A percentile compares a stretch with the other conserved stretches of the same genome.
These are phyloP conservation scores for Argynnis bischoffii DNA, from an alignment of 2,888 invertebrate genomes.

Conservation along the genomic window DNA sequence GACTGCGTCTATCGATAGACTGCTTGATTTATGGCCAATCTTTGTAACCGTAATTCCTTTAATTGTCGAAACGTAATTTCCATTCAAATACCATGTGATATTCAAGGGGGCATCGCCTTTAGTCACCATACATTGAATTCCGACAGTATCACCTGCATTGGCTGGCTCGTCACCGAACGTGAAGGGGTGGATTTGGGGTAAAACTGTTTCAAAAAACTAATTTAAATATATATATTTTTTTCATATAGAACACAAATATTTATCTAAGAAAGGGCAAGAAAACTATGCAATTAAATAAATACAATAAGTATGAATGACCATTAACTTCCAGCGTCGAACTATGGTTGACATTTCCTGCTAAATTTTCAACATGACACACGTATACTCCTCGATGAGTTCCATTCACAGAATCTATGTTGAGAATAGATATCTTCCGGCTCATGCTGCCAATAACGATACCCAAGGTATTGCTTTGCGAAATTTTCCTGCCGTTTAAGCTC, in stretches of 20 bases:
- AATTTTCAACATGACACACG: slow-evolving; percentile 87
- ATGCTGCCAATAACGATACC: slow-evolving; percentile 84
- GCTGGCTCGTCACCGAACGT: slow-evolving; percentile 89
- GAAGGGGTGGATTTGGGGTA: slow-evolving; percentile 90
- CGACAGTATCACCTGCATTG: slow-evolving; percentile 89
- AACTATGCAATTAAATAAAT: slow-evolving; percentile 20
- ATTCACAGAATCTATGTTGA: slow-evolving; percentile 86
- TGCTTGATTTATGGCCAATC: slow-evolving; percentile 85
- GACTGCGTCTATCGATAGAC: slow-evolving; percentile 88
- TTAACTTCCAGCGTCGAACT: slow-evolving; percentile 88
- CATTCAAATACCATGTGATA: slow-evolving; percentile 89
- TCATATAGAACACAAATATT: slow-evolving; percentile 40
- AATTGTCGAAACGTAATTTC: slow-evolving; percentile 78
- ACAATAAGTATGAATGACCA: slow-evolving; percentile 73
- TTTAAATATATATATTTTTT: slow-evolving; percentile 14
- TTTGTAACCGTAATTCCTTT: slow-evolving; percentile 82
- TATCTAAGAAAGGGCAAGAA: slow-evolving; percentile 42
- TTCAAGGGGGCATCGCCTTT: slow-evolving; percentile 91
- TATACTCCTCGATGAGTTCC: slow-evolving; percentile 88
- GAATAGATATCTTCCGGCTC: slow-evolving; percentile 84
- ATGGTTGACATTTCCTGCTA: slow-evolving; percentile 85
- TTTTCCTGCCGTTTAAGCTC: slow-evolving; percentile 82
- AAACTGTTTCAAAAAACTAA: slow-evolving; percentile 73
- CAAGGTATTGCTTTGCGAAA: slow-evolving; percentile 78
- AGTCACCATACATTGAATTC: slow-evolving; percentile 88